A percentile compares a stretch with the other conserved stretches of the same genome.
Conservation (phyloP, 1,140 invertebrate genomes). For the Cyphomyrmex costatus region DNA sequence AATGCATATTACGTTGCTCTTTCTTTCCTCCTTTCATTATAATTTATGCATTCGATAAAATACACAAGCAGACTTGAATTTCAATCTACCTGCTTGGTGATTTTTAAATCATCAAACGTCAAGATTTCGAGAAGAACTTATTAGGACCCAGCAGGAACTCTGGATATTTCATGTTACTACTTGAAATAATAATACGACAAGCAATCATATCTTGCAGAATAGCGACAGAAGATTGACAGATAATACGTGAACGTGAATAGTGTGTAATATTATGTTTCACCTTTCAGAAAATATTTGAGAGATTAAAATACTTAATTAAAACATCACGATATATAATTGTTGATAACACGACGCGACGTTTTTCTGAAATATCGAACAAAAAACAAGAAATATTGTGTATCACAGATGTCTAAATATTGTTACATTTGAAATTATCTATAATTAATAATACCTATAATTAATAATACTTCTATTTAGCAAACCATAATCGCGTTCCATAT, state of each 20-base stretch:
- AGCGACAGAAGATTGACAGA: slow-evolving; percentile 68
- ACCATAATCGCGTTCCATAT: slow-evolving; percentile 42
- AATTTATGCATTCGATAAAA: slow-evolving; percentile 69
- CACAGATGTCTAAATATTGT: slow-evolving; percentile 33
- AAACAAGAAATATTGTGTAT: not conserved
- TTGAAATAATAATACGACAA: slow-evolving; percentile 69
- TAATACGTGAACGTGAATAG: slow-evolving; percentile 68
- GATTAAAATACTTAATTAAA: slow-evolving; percentile 9
- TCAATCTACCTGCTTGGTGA: slow-evolving; percentile 66
- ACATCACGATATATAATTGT: not conserved
- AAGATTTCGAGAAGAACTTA: slow-evolving; percentile 70
- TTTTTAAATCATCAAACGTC: slow-evolving; percentile 60
- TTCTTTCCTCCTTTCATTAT: slow-evolving; percentile 19
- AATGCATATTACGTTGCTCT: slow-evolving; percentile 12
- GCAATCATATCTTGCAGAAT: slow-evolving; percentile 55
- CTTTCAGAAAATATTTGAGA: not conserved
- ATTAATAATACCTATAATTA: slow-evolving; percentile 39
- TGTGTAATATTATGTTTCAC: slow-evolving; percentile 39
- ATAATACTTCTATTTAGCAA: slow-evolving; percentile 47
- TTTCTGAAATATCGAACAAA: not conserved
- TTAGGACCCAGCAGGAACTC: slow-evolving; percentile 70
- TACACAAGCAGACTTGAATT: slow-evolving; percentile 63
- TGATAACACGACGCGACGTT: not conserved
- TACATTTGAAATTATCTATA: slow-evolving; percentile 2
- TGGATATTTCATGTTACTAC: slow-evolving; percentile 69